Evolutionary conservation across 2,888 invertebrate species (phyloP).

Genomic region (Prenolepis imparis): DNA sequence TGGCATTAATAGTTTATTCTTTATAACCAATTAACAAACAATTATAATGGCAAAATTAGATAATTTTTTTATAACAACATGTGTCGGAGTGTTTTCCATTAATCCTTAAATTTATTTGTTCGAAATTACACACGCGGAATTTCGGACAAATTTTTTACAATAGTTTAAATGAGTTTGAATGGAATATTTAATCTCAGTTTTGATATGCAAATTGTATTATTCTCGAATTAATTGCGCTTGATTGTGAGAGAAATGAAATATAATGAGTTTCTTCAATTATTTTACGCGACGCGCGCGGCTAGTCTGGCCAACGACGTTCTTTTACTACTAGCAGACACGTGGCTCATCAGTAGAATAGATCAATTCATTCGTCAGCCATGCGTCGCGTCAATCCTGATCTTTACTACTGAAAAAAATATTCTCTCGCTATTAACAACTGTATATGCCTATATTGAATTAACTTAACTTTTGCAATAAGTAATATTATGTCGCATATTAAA

Average conservation of each 20-base stretch:
- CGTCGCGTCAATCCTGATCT: background rate
- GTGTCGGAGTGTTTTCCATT: background rate
- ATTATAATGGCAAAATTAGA: background rate
- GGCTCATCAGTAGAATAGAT: background rate
- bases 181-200: background rate
- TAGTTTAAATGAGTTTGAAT: background rate
- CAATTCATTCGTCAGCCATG: constrained; percentile 17
- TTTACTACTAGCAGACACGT: background rate
- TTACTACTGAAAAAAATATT: background rate
- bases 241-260: background rate
- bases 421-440: background rate
- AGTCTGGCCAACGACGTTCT: constrained; percentile 10
- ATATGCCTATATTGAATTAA: background rate
- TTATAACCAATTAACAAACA: background rate
- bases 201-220: background rate
- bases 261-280: constrained; percentile 3
- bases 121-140: background rate
- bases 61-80: too few species aligned
- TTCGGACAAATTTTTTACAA: background rate
- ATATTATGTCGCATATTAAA: constrained; percentile 13
- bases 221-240: background rate
- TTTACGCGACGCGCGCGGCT: background rate
- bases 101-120: background rate
- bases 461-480: background rate
- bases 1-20: background rate